Conservation (phyloP, 2,113 vertebrate species). For the Chaetura pelagica region DNA sequence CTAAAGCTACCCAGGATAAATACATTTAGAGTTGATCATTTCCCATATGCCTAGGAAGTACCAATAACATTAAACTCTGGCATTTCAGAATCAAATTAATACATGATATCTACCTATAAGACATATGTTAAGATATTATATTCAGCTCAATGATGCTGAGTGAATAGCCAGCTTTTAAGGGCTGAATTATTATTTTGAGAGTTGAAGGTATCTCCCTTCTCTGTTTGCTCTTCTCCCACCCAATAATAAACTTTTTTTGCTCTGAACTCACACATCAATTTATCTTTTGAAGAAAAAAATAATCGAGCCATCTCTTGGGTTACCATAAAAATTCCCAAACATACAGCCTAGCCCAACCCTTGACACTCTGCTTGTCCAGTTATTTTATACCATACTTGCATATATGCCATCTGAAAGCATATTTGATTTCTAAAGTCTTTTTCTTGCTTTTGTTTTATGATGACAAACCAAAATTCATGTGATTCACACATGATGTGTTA, state of each 20-base stretch:
- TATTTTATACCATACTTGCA: background rate
- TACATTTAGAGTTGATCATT: background rate
- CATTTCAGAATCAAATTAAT: background rate
- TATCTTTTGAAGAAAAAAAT: background rate
- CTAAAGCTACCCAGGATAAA: background rate
- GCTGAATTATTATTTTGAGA: background rate
- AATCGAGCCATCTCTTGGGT: background rate
- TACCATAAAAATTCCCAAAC: background rate
- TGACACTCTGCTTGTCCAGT: background rate
- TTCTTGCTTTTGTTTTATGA: background rate
- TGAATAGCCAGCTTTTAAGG: background rate
- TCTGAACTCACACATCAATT: background rate
- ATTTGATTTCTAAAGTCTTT: background rate
- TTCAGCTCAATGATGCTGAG: background rate
- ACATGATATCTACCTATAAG: background rate
- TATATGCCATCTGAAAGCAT: background rate
- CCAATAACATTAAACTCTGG: background rate
- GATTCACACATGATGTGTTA: background rate
- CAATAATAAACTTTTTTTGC: background rate
- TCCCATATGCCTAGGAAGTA: background rate
- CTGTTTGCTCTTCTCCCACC: no score
- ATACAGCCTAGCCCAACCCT: background rate
- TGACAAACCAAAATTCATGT: background rate
- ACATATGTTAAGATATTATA: fast-evolving
- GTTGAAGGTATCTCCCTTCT: background rate